Base-by-base conservation (phyloP, 2,888 invertebrate species). In the Chrysopilus asiliformis region DNA sequence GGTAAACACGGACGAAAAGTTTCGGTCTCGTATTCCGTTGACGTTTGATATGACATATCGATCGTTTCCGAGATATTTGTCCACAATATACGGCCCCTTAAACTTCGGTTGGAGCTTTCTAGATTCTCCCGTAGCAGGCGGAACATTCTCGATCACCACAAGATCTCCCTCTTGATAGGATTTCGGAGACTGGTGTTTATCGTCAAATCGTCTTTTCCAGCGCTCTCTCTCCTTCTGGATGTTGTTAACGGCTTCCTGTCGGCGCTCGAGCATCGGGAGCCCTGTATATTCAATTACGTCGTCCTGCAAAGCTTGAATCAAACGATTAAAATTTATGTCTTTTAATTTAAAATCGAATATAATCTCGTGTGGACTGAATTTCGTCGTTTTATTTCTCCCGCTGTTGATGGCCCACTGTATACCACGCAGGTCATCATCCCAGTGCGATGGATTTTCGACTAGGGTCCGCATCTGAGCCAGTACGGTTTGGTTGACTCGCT, bases 381-480 rank as follows among this genome's bases (percentile, higher is more conserved):
- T 33, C 3, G 42, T 39, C 6, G 42, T 40, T 8, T 33, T 10
- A 14, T 45, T 45, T 28, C 30, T 39, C 14, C 37, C 26, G 4
- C 42, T 39, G 29, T 44, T 44, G 3, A 45, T 20, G 3, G 34
- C 30, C 45, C 44, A 48, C 31, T 45, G n/a, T n/a, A n/a, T n/a
- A n/a, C n/a, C n/a, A n/a, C n/a, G n/a, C n/a, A n/a, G n/a, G n/a
- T n/a, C n/a, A n/a, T n/a, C n/a, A n/a, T n/a, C n/a, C n/a, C n/a
- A n/a, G n/a, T n/a, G n/a, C n/a, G n/a, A n/a, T n/a, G 45, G 32
- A n/a, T 43, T 19, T 3, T 40, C 24, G 2, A 44, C 42, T 2
- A 39, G 37, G 3, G 48, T 46, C 16, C 48, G 33, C 16, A 53
- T 20, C 36, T 37, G 47, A 2, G 38, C 37, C 6, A 51, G 19